A percentile compares a stretch with the other conserved stretches of the same genome.
Evolutionary conservation across 2,113 vertebrate genomes (phyloP).

Genomic region (Seriola aureovittata): DNA sequence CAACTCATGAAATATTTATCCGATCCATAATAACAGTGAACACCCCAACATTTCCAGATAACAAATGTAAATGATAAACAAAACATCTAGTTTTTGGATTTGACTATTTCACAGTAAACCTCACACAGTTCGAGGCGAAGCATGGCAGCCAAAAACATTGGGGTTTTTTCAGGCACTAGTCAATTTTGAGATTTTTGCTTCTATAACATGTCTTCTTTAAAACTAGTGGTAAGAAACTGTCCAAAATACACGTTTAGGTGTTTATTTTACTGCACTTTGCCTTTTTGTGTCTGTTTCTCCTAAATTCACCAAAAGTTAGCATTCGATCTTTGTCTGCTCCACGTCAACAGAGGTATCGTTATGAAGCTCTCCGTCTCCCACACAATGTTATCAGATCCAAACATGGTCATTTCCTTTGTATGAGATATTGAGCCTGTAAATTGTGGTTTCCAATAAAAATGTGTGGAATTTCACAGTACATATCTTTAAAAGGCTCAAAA

Average conservation of each 20-base stretch:
- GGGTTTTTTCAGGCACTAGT: neutral
- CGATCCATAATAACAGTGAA: neutral
- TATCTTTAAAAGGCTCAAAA: neutral
- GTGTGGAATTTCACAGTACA: neutral
- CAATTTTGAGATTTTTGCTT: neutral
- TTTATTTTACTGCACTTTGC: neutral
- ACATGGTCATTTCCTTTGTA: neutral
- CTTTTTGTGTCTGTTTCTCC: neutral
- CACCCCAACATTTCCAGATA: neutral
- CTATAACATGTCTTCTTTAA: no score
- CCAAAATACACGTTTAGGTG: no score
- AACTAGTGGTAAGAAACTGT: neutral
- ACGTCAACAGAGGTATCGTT: neutral
- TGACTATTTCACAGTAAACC: no score
- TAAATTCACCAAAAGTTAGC: no score
- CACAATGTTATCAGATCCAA: neutral
- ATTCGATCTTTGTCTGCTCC: no score
- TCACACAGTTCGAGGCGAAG: no score
- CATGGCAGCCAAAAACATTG: neutral
- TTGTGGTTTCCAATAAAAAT: no score
- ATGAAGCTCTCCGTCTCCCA: neutral
- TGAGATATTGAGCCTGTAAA: neutral
- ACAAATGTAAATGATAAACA: neutral
- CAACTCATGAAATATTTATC: slow-evolving; percentile 9
- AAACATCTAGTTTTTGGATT: neutral